Conservation (phyloP, 2,113 vertebrate genomes). For the Centropus bengalensis region DNA sequence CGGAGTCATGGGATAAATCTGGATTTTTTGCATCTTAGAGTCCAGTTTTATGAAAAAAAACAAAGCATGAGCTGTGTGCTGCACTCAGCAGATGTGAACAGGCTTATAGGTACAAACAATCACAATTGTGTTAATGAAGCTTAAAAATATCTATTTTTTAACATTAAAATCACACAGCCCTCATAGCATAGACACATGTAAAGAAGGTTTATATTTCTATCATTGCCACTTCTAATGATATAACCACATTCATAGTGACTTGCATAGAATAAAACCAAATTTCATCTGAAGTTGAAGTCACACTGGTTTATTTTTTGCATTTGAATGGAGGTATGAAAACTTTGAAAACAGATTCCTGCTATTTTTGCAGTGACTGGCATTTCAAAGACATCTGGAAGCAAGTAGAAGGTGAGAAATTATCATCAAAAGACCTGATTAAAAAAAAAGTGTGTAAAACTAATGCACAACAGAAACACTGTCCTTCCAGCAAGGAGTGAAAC, state of each 20-base stretch:
- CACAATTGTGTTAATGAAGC: not conserved
- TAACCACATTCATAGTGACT: not conserved
- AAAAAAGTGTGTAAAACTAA: not conserved
- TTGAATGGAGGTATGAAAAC: not conserved
- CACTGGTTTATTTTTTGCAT: not conserved
- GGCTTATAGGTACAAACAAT: not conserved
- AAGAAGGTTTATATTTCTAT: not conserved
- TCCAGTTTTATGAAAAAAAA: not conserved
- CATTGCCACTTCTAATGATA: not conserved
- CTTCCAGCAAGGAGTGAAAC: not conserved
- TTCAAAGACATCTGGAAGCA: not conserved
- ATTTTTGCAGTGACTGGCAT: not conserved
- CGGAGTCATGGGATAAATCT: not conserved
- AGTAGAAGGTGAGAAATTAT: not conserved
- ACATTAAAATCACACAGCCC: not conserved
- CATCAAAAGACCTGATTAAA: not conserved
- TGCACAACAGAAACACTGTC: not conserved
- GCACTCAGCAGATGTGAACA: not conserved
- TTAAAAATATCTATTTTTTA: not conserved
- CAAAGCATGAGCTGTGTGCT: not conserved
- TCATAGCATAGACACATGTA: not conserved
- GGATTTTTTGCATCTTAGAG: not conserved
- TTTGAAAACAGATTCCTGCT: not conserved
- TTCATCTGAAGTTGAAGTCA: not conserved
- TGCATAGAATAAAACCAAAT: not conserved